phyloP scores from a whole-genome alignment of 1,140 invertebrate species.

The Drosophila teissieri region DNA sequence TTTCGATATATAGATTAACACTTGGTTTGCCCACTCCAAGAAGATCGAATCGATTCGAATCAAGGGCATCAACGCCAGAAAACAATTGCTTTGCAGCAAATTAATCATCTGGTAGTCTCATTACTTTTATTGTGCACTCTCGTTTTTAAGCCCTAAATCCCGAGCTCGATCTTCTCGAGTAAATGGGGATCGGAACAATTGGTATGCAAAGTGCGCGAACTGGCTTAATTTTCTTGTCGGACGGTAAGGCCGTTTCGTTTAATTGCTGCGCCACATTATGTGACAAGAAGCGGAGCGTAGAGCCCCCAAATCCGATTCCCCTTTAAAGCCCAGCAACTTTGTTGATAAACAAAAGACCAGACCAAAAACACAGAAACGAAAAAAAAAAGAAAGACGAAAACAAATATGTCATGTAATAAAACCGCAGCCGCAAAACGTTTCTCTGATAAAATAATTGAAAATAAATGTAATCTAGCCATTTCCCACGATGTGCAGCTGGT shows the following conservation, averaged over 20 bases:
- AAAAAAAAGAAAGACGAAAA: slow-evolving; percentile 4
- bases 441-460: slow-evolving; percentile 82
- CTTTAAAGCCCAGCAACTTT: slow-evolving; percentile 5
- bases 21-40: not conserved
- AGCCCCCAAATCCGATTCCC: slow-evolving; percentile 9
- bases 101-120: not conserved
- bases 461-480: slow-evolving; percentile 71
- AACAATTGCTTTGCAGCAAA: no score
- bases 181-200: slow-evolving; percentile 57
- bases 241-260: slow-evolving; percentile 69
- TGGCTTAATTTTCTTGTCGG: slow-evolving; percentile 67
- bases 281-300: slow-evolving; percentile 74
- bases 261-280: slow-evolving; percentile 81
- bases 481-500: slow-evolving; percentile 63
- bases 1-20: no score
- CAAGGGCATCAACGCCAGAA: no score
- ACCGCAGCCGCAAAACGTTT: slow-evolving; percentile 68
- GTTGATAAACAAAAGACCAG: slow-evolving; percentile 53
- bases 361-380: not conserved
- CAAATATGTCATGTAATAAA: slow-evolving; percentile 82
- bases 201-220: slow-evolving; percentile 75
- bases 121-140: slow-evolving; percentile 7
- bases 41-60: no score
- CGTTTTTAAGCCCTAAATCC: slow-evolving; percentile 17
- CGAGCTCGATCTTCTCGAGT: slow-evolving; percentile 7